Conservation (phyloP, 2,797 vertebrate genomes). For the Scomberomorus guttatus region DNA sequence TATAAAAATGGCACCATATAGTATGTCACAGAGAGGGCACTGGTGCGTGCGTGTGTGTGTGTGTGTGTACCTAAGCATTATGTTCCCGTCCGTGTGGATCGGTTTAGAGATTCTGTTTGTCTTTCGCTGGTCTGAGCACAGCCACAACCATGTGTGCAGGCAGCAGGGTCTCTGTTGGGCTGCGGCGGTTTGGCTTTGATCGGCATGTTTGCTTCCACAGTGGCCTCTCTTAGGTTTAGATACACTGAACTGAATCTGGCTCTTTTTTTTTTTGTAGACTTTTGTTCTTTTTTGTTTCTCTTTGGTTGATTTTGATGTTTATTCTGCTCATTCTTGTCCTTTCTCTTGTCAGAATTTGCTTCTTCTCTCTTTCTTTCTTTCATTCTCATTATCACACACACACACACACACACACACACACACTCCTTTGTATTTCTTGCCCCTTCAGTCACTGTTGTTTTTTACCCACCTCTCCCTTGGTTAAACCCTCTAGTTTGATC, state of each 20-base stretch:
- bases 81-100: constrained; percentile 30
- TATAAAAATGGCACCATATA: not conserved
- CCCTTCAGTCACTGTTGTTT: constrained; percentile 14
- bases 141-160: constrained; percentile 50
- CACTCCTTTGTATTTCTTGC: constrained; percentile 43
- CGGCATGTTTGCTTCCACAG: constrained; percentile 47
- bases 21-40: constrained; percentile 2
- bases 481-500: constrained; percentile 79
- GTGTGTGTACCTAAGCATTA: constrained; percentile 19
- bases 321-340: not conserved
- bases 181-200: constrained; percentile 56
- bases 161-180: constrained; percentile 45
- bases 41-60: constrained; percentile 1
- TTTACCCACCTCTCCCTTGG: constrained; percentile 54
- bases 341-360: constrained; percentile 1
- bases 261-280: not conserved
- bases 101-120: constrained; percentile 56
- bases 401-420: constrained; percentile 23
- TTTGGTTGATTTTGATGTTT: constrained; percentile 12
- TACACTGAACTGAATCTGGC: constrained; percentile 22
- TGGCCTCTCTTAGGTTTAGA: constrained; percentile 30
- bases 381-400: constrained; percentile 21
- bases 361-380: not conserved
- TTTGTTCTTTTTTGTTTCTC: constrained; percentile 41
- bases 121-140: constrained; percentile 65